Percentiles rank a stretch among this genome's conserved stretches.
phyloP scores from a whole-genome alignment of 2,888 invertebrate species.

The Abrostola tripartita region DNA sequence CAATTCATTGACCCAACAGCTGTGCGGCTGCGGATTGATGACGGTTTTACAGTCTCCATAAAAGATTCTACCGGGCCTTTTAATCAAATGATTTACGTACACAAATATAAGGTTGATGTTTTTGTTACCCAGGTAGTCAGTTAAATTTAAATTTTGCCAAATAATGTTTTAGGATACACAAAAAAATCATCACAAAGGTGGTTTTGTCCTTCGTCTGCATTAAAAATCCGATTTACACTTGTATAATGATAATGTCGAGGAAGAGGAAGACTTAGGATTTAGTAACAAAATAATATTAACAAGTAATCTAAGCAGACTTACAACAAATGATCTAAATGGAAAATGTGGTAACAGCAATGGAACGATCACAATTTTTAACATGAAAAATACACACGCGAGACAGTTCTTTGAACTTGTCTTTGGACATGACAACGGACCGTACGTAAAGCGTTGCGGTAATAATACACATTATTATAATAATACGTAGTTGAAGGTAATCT shows the following conservation, averaged over 20 bases:
- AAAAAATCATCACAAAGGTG: slow-evolving; percentile 33
- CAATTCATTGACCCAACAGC: slow-evolving; percentile 17
- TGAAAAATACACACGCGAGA: background rate
- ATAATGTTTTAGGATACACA: slow-evolving; percentile 18
- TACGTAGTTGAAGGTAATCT: background rate
- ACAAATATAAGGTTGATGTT: background rate
- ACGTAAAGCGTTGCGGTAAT: background rate
- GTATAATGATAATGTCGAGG: slow-evolving; percentile 46
- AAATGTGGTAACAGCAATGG: background rate
- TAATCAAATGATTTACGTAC: background rate
- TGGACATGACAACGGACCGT: background rate
- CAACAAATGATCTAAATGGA: slow-evolving; percentile 1
- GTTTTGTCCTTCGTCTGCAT: slow-evolving; percentile 42
- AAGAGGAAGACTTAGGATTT: slow-evolving; percentile 49
- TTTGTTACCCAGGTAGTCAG: background rate
- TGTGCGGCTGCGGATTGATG: slow-evolving; percentile 6
- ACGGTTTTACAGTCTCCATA: background rate
- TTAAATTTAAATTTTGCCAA: background rate
- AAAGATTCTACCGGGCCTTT: background rate
- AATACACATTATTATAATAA: slow-evolving; percentile 2
- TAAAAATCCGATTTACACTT: slow-evolving; percentile 46
- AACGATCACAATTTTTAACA: background rate
- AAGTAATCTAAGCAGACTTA: slow-evolving; percentile 24
- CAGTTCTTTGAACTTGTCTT: slow-evolving; percentile 3
- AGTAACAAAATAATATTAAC: slow-evolving; percentile 28